Base-by-base conservation (phyloP, 2,113 vertebrate genomes). In the Origma solitaria region DNA sequence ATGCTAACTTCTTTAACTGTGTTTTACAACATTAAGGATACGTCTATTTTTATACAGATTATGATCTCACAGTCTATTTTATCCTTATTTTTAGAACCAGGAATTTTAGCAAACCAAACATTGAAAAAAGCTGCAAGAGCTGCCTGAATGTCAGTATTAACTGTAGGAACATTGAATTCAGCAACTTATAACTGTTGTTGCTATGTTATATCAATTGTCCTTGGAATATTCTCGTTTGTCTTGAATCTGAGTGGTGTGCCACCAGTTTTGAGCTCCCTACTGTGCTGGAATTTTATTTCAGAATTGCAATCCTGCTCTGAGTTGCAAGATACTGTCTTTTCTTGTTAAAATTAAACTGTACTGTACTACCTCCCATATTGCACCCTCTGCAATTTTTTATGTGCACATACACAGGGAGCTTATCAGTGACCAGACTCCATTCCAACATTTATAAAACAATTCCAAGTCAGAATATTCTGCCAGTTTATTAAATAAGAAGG, bases 351-450 rank as follows among this genome's bases (percentile, higher is more conserved):
- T 77, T 38, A 75, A 47, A 25, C 25, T 30, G 3, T 2, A 38
- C 3, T 11, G 17, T 13, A 15, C 11, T 44, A 18, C 35, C 13
- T 83, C 33, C n/a, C 42, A 19, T 56, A 17, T 12, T 2, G 8
- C 18, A 75, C 40, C 21, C 66, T 6, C 31, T 54, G 37, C 57
- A 68, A n/a, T 27, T 40, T 35, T 60, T 61, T 69, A 7, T 9
- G 14, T 28, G 15, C 4, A 5, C 22, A 33, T 18, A 28, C 4
- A 11, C 0, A 0, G 57, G 42, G 9, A 77, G 23, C 1, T 0
- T 45, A 30, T 31, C 33, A 13, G 51, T n/a, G 51, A 53, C 5
- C 20, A 45, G 50, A 19, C 16, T 21, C 30, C 25, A 40, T 38
- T 53, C 40, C 21, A 49, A 16, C 2, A 0, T 1, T 9, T 18